Evolutionary conservation across 30 jellyfish, hydroid and myxozoan species (phyloP).

Genomic region (Catostylus mosaicus): DNA sequence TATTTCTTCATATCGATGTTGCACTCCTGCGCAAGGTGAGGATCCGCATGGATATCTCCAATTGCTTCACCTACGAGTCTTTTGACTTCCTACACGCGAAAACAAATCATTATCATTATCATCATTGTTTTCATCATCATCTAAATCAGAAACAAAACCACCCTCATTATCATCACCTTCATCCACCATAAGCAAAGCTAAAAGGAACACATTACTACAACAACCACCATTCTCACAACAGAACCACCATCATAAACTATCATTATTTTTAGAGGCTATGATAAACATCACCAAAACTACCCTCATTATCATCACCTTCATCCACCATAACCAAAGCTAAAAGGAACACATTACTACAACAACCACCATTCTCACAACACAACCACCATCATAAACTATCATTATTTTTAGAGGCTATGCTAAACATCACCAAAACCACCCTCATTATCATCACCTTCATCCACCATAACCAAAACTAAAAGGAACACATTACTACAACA

Average conservation of each 20-base stretch:
- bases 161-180: slow-evolving; percentile 9
- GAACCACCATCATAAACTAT: background rate
- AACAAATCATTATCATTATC: background rate
- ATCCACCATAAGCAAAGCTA: too few relatives aligned
- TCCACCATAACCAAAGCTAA: too few relatives aligned
- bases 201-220: background rate
- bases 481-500: background rate
- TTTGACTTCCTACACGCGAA: slow-evolving; percentile 74
- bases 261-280: too few relatives aligned
- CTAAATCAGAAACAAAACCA: background rate
- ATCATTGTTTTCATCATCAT: background rate
- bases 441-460: background rate
- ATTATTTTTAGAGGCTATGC: too few relatives aligned
- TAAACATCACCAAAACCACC: slow-evolving; percentile 11
- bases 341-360: background rate
- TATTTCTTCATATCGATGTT: slow-evolving; percentile 72
- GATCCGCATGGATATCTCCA: slow-evolving; percentile 91
- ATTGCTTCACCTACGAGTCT: slow-evolving; percentile 78
- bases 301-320: slow-evolving; percentile 4
- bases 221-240: background rate
- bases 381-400: background rate
- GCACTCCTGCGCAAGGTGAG: slow-evolving; percentile 77
- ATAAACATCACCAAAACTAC: slow-evolving; percentile 7
- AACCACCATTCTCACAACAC: background rate
- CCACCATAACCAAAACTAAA: too few relatives aligned